Evolutionary conservation across 2,888 invertebrate species (phyloP), one percentile per base, ranked within the genome.

Genomic region (Rhingia campestris): DNA sequence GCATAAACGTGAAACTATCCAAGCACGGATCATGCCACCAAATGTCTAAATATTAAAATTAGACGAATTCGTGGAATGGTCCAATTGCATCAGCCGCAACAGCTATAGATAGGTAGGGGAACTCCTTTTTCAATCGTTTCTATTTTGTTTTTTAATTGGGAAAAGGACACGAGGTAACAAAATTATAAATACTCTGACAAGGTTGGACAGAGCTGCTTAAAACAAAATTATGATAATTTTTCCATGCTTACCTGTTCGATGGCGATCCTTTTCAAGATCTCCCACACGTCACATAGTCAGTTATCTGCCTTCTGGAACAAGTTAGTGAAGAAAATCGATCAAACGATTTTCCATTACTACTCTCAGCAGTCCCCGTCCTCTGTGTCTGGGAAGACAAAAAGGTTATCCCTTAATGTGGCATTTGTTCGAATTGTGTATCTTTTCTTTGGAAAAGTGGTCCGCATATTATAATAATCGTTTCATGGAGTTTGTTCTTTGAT

Each of bases 31-130:
- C 39, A 22, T 58, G n/a, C 59, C 70, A 59, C 61, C 70, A 77
- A 70, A 58, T 56, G 58, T 70, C 76, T 77, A 77, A 77, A 77
- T 77, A 77, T 64, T 70, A 70, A 70, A 70, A 77, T 77, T 70
- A 77, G 63, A 56, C 39, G 63, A 56, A 58, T 77, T 77, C 77
- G 33, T 6, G 58, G 77, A 77, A 77, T 69, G 53, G n/a, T 47
- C 67, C 67, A 67, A 76, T 67, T 67, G 75, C 75, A 67, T 76
- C 67, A 75, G 66, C 58, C 58, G 33, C 43, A 35, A 10, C 58
- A 66, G 53, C 45, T 47, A 53, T 67, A 59, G 61, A 69, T 22
- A 76, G 69, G 69, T 56, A 22, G 22, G 58, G 39, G 75, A 32
- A 41, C 66, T 43, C 30, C 32, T 43, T 9, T 10, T 47, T 32